These are phyloP conservation scores for Myotis planiceps DNA, from an alignment of 2,797 vertebrate species.

Conservation along the genomic window DNA sequence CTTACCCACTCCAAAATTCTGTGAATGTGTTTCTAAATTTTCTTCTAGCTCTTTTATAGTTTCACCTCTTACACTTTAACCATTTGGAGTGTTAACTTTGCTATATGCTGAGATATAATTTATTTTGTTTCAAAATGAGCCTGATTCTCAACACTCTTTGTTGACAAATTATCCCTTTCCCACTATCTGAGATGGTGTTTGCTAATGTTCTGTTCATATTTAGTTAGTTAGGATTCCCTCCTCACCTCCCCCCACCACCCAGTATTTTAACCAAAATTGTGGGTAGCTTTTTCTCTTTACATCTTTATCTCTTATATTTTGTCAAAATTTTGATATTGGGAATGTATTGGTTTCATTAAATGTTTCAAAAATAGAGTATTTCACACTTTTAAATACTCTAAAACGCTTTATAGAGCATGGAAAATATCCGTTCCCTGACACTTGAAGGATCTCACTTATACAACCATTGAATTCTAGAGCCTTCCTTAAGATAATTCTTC, in stretches of 20 bases:
- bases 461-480: not conserved
- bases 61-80: not conserved
- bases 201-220: not conserved
- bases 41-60: not conserved
- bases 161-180: not conserved
- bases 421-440: not conserved
- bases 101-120: not conserved
- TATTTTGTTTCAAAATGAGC: slow-evolving; percentile 5
- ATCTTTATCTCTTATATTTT: not conserved
- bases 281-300: not conserved
- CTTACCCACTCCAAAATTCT: not conserved
- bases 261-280: not conserved
- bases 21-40: not conserved
- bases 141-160: not conserved
- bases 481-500: not conserved
- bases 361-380: not conserved
- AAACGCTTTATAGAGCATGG: not conserved
- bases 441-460: not conserved
- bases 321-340: not conserved
- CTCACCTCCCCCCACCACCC: not conserved
- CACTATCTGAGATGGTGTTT: not conserved
- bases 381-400: not conserved
- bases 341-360: not conserved
- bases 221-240: not conserved
- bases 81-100: not conserved